A percentile compares a stretch with the other conserved stretches of the same genome.
These are phyloP conservation scores for Osmoderma eremita DNA, from an alignment of 2,888 invertebrate genomes.

Conservation along the genomic window DNA sequence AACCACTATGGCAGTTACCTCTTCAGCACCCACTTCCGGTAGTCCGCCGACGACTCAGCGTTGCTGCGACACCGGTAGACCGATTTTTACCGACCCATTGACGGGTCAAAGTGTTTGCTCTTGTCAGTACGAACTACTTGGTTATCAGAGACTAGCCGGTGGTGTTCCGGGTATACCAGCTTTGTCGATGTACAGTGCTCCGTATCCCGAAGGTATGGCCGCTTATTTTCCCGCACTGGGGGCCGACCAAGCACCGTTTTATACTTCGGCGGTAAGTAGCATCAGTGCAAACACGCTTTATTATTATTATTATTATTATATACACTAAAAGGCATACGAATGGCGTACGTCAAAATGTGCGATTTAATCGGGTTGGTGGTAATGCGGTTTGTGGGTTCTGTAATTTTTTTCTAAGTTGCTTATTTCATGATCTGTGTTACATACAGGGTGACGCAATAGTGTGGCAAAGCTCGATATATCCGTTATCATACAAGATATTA, in stretches of 20 bases:
- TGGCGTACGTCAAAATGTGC: too few species aligned
- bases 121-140: slow-evolving; percentile 89
- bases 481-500: too few species aligned
- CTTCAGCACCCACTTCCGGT: slow-evolving; percentile 63
- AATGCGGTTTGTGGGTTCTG: too few species aligned
- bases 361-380: too few species aligned
- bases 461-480: too few species aligned
- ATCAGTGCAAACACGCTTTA: too few species aligned
- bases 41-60: slow-evolving; percentile 66
- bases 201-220: slow-evolving; percentile 85
- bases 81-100: slow-evolving; percentile 89
- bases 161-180: slow-evolving; percentile 76
- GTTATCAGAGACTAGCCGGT: slow-evolving; percentile 81
- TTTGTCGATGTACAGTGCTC: slow-evolving; percentile 82
- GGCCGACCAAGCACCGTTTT: slow-evolving; percentile 87
- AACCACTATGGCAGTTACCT: slow-evolving; percentile 65
- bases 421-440: too few species aligned
- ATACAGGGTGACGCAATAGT: too few species aligned
- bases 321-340: too few species aligned
- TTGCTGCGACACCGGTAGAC: slow-evolving; percentile 93
- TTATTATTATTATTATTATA: too few species aligned
- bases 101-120: slow-evolving; percentile 91
- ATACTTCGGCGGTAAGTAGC: slow-evolving; percentile 82
- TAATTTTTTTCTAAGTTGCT: too few species aligned
- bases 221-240: slow-evolving; percentile 87